Evolutionary conservation across 2,797 vertebrate genomes (phyloP).

Genomic region (Gouania willdenowi): DNA sequence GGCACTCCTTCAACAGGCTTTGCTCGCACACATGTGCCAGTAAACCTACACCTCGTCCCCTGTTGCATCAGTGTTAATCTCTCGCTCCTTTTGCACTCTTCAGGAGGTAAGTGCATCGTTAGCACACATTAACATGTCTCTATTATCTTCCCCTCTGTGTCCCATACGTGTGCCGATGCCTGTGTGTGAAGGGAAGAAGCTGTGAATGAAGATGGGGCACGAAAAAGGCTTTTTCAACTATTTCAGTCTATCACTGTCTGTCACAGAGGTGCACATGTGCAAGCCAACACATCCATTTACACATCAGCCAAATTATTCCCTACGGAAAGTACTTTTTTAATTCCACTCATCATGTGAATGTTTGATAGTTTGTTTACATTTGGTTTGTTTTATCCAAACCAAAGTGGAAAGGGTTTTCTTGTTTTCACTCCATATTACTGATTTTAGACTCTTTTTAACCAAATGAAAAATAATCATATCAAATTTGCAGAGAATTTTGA

Average conservation of each 20-base stretch:
- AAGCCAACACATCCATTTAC: conserved; percentile 40
- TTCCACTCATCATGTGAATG: conserved; percentile 17
- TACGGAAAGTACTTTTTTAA: no score
- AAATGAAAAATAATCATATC: not conserved
- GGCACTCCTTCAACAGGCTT: conserved; percentile 3
- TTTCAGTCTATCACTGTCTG: conserved; percentile 24
- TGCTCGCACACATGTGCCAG: not conserved
- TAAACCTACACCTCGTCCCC: conserved; percentile 47
- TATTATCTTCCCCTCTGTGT: conserved; percentile 52
- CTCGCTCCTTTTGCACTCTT: conserved; percentile 65
- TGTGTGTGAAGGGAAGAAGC: conserved; percentile 9
- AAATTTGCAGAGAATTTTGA: no score
- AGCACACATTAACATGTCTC: conserved; percentile 67
- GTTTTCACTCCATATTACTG: not conserved
- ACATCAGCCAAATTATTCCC: conserved; percentile 23
- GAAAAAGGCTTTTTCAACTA: conserved; percentile 30
- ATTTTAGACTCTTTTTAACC: not conserved
- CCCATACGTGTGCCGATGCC: conserved; percentile 10
- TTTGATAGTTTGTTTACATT: conserved; percentile 4
- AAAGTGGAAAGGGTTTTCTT: not conserved
- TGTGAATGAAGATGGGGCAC: conserved; percentile 34
- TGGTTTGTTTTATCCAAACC: not conserved
- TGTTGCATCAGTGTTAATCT: conserved; percentile 51
- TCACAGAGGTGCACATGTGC: conserved; percentile 9
- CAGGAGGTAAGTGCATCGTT: conserved; percentile 67